Base-by-base conservation (phyloP, 2,113 vertebrate genomes). In the Sebastes fasciatus region DNA sequence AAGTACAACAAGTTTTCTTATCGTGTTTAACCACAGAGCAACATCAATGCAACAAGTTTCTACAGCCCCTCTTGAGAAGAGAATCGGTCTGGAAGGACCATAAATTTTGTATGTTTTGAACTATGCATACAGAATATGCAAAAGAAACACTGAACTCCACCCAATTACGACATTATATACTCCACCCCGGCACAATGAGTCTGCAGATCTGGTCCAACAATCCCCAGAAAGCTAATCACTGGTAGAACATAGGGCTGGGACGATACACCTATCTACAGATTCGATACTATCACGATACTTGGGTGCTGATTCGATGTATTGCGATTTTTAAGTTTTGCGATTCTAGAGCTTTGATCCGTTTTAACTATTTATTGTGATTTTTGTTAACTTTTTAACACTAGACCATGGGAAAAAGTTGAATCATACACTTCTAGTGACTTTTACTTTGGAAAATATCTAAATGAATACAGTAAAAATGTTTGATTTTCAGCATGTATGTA, bases 1-100 rank as follows among this genome's bases (percentile, higher is more conserved):
- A 91, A 81, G 66, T 73, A 76, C 81, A 79, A 78, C 71, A 88
- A 72, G n/a, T 77, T 89, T 83, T 74, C 90, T 94, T 95, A 92
- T 94, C 90, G 60, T 21, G 2, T 63, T 77, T 42, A 11, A 58
- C 78, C 91, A 92, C 65, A 75, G 76, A 89, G 75, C 46, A 58
- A 85, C 74, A 77, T 86, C 74, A 85, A 81, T 82, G 70, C 68
- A 14, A 62, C 67, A 49, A 23, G 6, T 84, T 81, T 92, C 80
- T 75, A 19, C 55, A 2, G 43, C 58, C 66, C 26, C n/a, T 13
- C 61, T 66, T 62, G 17, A 60, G 79, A 82, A 80, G 76, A 72
- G 79, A 87, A 62, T 67, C 10, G 16, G 83, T 78, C 1, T 26
- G 52, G 64, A 82, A 48, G 48, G 14, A 43, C 42, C 19, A 77